Conservation (phyloP, 2,113 vertebrate species). For the Callospermophilus lateralis region DNA sequence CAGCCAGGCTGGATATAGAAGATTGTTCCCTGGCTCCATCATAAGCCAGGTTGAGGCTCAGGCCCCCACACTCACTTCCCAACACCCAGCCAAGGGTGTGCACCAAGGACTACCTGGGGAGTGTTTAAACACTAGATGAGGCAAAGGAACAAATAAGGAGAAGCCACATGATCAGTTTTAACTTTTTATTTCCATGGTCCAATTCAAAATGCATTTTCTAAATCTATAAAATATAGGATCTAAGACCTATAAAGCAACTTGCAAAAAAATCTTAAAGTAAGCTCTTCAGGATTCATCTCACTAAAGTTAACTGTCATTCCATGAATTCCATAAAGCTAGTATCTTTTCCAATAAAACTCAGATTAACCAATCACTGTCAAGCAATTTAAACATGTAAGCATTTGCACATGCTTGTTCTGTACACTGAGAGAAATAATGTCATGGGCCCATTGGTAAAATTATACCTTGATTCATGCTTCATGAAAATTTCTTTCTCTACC, state of each 20-base stretch:
- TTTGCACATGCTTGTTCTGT: background rate
- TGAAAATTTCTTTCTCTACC: constrained; percentile 51
- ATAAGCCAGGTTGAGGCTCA: constrained; percentile 49
- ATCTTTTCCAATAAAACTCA: constrained; percentile 43
- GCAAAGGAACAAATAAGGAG: background rate
- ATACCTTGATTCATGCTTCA: background rate
- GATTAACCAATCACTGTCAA: constrained; percentile 16
- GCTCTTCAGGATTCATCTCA: background rate
- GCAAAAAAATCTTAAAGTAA: background rate
- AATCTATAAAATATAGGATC: background rate
- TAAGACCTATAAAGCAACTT: constrained; percentile 11
- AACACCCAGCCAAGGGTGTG: background rate
- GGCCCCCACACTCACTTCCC: background rate
- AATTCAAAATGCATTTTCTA: constrained; percentile 39
- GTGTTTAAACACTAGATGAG: background rate
- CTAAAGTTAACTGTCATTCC: background rate
- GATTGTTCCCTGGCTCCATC: constrained; percentile 10
- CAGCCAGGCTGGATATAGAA: constrained; percentile 47
- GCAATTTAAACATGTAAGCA: background rate
- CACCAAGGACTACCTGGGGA: constrained; percentile 39
- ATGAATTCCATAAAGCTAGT: background rate
- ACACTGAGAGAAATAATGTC: background rate
- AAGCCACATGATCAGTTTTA: background rate
- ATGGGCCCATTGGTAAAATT: constrained; percentile 14
- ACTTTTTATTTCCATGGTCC: constrained; percentile 3